Evolutionary conservation across 2,113 vertebrate genomes (phyloP).

Genomic region (Halichoeres trimaculatus): DNA sequence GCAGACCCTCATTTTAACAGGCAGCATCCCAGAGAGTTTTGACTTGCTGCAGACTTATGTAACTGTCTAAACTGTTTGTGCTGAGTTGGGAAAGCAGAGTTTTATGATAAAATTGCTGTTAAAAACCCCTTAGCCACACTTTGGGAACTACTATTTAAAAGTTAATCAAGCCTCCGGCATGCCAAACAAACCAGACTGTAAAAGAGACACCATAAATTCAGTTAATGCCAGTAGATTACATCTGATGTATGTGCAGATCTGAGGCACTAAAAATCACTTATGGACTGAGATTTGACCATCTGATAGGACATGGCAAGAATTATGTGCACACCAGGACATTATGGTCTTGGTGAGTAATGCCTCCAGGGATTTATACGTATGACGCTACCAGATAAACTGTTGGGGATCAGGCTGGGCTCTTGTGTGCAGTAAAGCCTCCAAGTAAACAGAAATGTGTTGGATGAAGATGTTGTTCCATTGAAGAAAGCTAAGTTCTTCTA

Average conservation of each 20-base stretch:
- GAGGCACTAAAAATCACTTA: background rate
- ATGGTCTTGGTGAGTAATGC: background rate
- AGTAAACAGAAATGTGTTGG: background rate
- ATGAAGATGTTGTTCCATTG: background rate
- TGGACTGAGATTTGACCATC: background rate
- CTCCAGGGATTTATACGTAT: background rate
- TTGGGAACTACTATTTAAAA: conserved; percentile 8
- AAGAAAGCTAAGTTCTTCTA: background rate
- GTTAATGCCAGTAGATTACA: background rate
- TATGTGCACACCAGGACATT: background rate
- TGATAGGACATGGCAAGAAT: background rate
- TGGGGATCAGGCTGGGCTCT: background rate
- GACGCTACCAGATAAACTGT: background rate
- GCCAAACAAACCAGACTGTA: conserved; percentile 16
- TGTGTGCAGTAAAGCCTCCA: background rate
- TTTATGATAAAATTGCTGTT: conserved; percentile 21
- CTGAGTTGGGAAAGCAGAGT: conserved; percentile 17
- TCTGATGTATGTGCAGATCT: background rate
- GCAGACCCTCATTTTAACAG: background rate
- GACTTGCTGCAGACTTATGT: conserved; percentile 40
- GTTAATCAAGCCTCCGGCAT: conserved; percentile 16
- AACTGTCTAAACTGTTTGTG: conserved; percentile 36
- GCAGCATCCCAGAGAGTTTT: conserved; percentile 8
- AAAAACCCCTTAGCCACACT: conserved; percentile 12
- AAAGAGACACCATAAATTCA: background rate